phyloP scores from a whole-genome alignment of 2,888 invertebrate genomes.

The Rhorus exstirpatorius region DNA sequence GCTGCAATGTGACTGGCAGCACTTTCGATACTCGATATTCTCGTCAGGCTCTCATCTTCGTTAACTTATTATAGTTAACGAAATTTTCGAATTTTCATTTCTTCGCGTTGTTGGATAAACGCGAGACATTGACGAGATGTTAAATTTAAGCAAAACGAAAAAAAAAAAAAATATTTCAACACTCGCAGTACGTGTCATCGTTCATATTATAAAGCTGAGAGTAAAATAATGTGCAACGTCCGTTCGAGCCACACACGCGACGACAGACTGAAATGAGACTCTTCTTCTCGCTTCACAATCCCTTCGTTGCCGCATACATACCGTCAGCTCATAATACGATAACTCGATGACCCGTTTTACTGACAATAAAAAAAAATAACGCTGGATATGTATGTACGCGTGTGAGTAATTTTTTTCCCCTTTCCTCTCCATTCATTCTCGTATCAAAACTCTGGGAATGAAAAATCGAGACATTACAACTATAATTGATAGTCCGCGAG shows the following conservation, averaged over 20 bases:
- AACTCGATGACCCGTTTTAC: constrained; percentile 75
- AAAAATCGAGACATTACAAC: background rate
- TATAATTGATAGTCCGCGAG: background rate
- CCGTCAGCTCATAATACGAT: constrained; percentile 69
- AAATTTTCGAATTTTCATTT: constrained; percentile 15
- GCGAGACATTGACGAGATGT: background rate
- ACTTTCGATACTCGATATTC: background rate
- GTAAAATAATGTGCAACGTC: background rate
- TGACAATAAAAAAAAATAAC: constrained; percentile 62
- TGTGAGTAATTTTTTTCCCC: constrained; percentile 26
- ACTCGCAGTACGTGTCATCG: background rate
- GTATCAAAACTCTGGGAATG: background rate
- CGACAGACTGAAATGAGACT: constrained; percentile 52
- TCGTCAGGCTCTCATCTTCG: background rate
- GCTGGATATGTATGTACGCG: too few relatives aligned
- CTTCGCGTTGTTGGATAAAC: background rate
- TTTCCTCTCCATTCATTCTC: background rate
- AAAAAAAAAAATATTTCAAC: constrained; percentile 10
- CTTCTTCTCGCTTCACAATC: constrained; percentile 36
- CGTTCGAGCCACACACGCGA: constrained; percentile 37
- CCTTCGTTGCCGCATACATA: constrained; percentile 21
- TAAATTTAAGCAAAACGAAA: background rate
- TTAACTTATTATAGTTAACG: too few relatives aligned
- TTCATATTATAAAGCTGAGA: background rate
- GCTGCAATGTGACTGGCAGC: background rate